phyloP scores from a whole-genome alignment of 2,113 vertebrate genomes.

The Mellivora capensis region DNA sequence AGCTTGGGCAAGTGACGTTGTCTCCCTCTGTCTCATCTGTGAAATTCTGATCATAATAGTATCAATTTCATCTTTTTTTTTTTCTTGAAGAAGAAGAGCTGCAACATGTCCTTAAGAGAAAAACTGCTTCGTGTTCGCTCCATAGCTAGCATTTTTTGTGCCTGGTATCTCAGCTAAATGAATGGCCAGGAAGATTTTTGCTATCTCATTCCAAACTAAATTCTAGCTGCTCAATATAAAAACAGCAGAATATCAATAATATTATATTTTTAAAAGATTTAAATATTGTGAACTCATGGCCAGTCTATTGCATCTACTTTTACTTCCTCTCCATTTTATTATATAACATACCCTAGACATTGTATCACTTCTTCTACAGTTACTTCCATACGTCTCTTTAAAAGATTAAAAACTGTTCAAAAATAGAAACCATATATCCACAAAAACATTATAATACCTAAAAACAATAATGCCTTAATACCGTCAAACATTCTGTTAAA shows the following conservation, averaged over 20 bases:
- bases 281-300: neutral
- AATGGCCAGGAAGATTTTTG: neutral
- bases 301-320: neutral
- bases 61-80: neutral
- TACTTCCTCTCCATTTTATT: neutral
- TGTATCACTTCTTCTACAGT: neutral
- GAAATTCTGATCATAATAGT: neutral
- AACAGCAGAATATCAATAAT: neutral
- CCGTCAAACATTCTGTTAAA: neutral
- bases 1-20: neutral
- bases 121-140: neutral
- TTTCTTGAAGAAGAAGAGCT: neutral
- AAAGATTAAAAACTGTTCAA: neutral
- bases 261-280: neutral
- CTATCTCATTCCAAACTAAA: neutral
- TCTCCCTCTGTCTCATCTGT: neutral
- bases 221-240: neutral
- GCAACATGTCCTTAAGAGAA: neutral
- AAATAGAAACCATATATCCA: neutral
- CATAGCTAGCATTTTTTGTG: neutral
- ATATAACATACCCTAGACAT: neutral
- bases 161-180: neutral
- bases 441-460: neutral
- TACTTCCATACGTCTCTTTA: neutral
- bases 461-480: neutral